Conservation (phyloP, 53 echinoderm and acorn worm species). For the Luidia sarsii region DNA sequence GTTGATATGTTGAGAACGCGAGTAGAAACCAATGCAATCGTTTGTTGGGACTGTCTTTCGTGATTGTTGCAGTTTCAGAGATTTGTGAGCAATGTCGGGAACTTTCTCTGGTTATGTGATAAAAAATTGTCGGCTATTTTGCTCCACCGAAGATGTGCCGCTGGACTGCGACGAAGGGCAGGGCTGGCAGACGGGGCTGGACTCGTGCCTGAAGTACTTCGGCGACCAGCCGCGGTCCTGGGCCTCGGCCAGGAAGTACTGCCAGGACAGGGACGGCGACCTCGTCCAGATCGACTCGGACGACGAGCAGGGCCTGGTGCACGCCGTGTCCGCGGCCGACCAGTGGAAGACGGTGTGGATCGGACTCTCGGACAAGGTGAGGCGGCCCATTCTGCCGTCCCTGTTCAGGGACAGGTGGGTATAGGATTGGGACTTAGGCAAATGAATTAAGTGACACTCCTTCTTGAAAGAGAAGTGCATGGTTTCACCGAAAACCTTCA, state of each 20-base stretch:
- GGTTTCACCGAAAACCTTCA: no score
- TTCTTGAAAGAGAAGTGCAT: no score
- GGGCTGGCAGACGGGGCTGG: slow-evolving; percentile 66
- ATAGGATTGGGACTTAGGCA: no score
- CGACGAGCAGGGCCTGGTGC: slow-evolving; percentile 64
- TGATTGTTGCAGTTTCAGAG: background rate
- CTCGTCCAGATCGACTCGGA: slow-evolving; percentile 55
- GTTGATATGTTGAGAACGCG: no score
- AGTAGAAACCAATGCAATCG: no score
- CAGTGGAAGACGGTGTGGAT: slow-evolving; percentile 74
- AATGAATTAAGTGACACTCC: no score
- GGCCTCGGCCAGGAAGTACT: slow-evolving; percentile 73
- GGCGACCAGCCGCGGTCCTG: slow-evolving; percentile 27
- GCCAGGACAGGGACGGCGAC: slow-evolving; percentile 60
- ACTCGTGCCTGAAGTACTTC: slow-evolving; percentile 74
- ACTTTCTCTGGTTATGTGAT: background rate
- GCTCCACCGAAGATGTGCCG: slow-evolving; percentile 47
- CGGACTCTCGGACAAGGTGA: slow-evolving; percentile 78
- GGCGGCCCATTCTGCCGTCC: no score
- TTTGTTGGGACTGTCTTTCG: background rate
- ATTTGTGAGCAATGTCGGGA: background rate
- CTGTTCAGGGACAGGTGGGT: no score
- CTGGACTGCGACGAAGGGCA: slow-evolving; percentile 80
- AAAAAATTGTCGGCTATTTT: background rate
- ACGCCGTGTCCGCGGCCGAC: slow-evolving; percentile 34